A percentile compares a stretch with the other conserved stretches of the same genome.
Conservation (phyloP, 35 echinoderm and acorn worm species). For the Apostichopus californicus region DNA sequence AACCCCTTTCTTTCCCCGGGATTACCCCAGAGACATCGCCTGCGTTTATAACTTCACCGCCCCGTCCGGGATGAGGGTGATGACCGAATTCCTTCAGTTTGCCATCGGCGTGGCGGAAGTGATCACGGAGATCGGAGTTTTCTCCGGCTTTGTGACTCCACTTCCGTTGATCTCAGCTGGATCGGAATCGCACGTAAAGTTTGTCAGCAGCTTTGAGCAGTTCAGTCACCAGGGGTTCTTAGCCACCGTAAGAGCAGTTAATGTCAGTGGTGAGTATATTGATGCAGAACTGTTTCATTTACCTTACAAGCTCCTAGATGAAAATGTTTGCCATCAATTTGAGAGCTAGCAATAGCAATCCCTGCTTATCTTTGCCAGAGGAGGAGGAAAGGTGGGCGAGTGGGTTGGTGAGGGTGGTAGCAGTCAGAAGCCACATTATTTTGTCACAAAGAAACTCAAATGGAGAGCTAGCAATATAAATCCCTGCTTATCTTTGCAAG, state of each 20-base stretch:
- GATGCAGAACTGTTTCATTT: too few relatives aligned
- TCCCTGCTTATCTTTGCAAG: too few relatives aligned
- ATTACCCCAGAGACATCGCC: neutral
- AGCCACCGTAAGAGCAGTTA: slow-evolving; percentile 18
- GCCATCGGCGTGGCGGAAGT: neutral
- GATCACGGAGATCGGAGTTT: neutral
- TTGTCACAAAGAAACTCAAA: too few relatives aligned
- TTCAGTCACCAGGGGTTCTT: slow-evolving; percentile 21
- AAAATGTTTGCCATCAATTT: too few relatives aligned
- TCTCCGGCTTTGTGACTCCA: slow-evolving; percentile 1
- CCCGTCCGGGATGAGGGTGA: neutral
- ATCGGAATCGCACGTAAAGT: neutral
- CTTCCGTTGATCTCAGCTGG: slow-evolving; percentile 18
- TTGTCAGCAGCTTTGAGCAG: neutral
- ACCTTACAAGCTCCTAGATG: too few relatives aligned
- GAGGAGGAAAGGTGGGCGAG: too few relatives aligned
- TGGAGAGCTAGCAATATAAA: too few relatives aligned
- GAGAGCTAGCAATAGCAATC: too few relatives aligned
- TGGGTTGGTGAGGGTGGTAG: too few relatives aligned
- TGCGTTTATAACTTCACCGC: slow-evolving; percentile 34
- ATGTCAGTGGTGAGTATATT: slow-evolving; percentile 16
- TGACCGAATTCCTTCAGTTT: slow-evolving; percentile 5
- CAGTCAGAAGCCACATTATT: too few relatives aligned
- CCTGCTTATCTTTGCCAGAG: too few relatives aligned
- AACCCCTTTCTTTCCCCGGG: slow-evolving; percentile 12